Percentiles rank a stretch among this genome's conserved stretches.
These are phyloP conservation scores for Drosophila prolongata DNA, from an alignment of 2,888 invertebrate species.

Conservation along the genomic window DNA sequence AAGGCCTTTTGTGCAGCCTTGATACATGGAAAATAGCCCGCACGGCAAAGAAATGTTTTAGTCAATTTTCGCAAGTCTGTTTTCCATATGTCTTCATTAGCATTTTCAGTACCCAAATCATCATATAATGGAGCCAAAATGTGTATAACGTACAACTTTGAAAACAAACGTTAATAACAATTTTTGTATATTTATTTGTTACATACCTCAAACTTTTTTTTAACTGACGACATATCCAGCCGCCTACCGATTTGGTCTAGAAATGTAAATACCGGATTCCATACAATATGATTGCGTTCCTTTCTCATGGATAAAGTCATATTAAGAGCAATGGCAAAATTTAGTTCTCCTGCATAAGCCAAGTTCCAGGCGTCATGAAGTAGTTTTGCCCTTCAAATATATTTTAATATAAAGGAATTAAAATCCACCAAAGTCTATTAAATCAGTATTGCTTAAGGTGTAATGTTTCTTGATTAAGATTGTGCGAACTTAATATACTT, in stretches of 20 bases:
- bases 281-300: constrained; percentile 91
- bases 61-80: constrained; percentile 88
- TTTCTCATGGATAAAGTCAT: constrained; percentile 91
- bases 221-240: constrained; percentile 88
- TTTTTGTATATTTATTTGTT: background rate
- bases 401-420: background rate
- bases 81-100: constrained; percentile 88
- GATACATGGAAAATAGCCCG: constrained; percentile 91
- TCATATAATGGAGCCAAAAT: constrained; percentile 90
- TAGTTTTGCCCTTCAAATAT: constrained; percentile 67
- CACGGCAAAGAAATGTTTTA: constrained; percentile 90
- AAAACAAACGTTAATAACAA: background rate
- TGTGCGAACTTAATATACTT: no score
- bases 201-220: constrained; percentile 89
- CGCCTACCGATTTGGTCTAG: constrained; percentile 92
- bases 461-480: no score
- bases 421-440: no score
- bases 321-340: constrained; percentile 90
- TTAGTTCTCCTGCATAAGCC: constrained; percentile 88
- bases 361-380: constrained; percentile 81
- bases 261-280: constrained; percentile 93
- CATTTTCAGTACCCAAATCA: constrained; percentile 86
- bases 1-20: constrained; percentile 90
- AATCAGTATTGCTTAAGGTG: no score
- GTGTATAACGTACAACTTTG: constrained; percentile 88